phyloP scores from a whole-genome alignment of 2,797 vertebrate species.

The Oceanodroma leucorhoa region DNA sequence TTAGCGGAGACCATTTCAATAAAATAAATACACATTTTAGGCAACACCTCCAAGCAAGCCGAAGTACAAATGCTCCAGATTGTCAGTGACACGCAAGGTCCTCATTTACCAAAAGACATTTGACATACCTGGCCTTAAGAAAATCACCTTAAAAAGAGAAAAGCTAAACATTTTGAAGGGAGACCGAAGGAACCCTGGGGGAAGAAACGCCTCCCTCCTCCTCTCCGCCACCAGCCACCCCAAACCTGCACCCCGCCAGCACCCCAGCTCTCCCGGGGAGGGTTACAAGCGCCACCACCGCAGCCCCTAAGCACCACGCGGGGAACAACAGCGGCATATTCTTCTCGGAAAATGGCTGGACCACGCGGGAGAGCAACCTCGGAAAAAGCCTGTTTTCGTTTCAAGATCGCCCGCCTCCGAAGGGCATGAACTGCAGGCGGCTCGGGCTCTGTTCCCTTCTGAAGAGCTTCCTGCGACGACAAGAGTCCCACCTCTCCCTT shows the following conservation, averaged over 20 bases:
- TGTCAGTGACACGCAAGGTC: background rate
- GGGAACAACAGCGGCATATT: too few relatives aligned
- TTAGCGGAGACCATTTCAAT: background rate
- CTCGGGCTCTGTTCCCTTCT: background rate
- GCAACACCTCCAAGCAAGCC: background rate
- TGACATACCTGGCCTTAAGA: background rate
- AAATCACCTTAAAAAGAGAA: background rate
- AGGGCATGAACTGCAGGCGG: accelerated
- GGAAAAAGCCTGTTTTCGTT: accelerated
- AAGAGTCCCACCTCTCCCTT: too few relatives aligned
- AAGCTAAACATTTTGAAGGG: background rate
- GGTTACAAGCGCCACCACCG: background rate
- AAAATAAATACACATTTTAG: background rate
- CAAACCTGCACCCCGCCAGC: accelerated
- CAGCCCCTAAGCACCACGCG: background rate
- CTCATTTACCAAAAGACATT: background rate
- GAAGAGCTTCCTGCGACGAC: background rate
- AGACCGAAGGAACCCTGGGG: background rate
- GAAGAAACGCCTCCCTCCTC: background rate
- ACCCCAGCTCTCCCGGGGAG: background rate
- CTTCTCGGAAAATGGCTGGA: background rate
- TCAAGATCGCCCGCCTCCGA: accelerated
- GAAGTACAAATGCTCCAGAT: background rate
- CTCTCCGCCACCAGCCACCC: background rate
- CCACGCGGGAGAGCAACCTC: background rate